phyloP scores from a whole-genome alignment of 2,888 invertebrate species.

The Temnothorax rugatulus region DNA sequence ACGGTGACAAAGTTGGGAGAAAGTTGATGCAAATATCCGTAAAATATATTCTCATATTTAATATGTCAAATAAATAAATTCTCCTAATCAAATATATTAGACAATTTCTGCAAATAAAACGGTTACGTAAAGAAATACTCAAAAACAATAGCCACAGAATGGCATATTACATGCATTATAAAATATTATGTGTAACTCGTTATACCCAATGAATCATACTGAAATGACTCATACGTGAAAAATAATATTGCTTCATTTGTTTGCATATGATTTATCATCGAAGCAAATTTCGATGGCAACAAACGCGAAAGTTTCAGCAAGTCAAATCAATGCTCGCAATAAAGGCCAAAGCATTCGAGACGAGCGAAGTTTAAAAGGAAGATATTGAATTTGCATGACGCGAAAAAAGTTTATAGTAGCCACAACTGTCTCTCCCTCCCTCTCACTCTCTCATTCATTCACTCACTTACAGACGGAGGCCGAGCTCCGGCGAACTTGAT shows the following conservation, averaged over 20 bases:
- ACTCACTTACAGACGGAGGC: slow-evolving; percentile 6
- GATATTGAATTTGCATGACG: slow-evolving; percentile 32
- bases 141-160: neutral
- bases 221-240: slow-evolving; percentile 1
- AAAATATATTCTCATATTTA: neutral
- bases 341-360: slow-evolving; percentile 9
- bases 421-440: neutral
- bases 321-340: neutral
- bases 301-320: neutral
- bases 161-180: neutral
- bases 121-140: neutral
- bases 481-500: slow-evolving; percentile 72
- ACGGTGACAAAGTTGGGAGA: neutral
- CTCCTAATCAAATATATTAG: neutral
- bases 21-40: slow-evolving; percentile 19
- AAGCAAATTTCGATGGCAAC: slow-evolving; percentile 19
- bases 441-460: neutral
- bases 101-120: neutral
- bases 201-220: neutral
- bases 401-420: slow-evolving; percentile 16
- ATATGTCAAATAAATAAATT: slow-evolving; percentile 7
- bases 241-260: slow-evolving; percentile 6
- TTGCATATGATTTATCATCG: slow-evolving; percentile 10
- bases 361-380: neutral
- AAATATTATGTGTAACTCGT: neutral